phyloP scores from a whole-genome alignment of 1,140 invertebrate species.

The Drosophila obscura region DNA sequence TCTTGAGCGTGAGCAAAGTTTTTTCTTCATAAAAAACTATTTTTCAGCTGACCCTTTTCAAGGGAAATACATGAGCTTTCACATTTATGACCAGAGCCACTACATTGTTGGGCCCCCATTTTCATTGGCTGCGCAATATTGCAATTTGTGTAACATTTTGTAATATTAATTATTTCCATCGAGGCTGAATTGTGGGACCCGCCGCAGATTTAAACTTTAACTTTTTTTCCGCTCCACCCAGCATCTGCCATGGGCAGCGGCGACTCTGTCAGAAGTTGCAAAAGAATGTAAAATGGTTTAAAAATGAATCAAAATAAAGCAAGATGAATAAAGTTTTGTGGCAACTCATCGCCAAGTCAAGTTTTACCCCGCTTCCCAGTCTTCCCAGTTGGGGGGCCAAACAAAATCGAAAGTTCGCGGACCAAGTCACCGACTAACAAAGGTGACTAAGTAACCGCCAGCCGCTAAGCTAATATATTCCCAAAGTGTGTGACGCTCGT shows the following conservation, averaged over 20 bases:
- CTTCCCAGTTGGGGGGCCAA: constrained; percentile 12
- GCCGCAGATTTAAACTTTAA: background rate
- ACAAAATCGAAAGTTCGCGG: constrained; percentile 56
- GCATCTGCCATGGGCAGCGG: too few relatives aligned
- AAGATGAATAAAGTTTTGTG: constrained; percentile 43
- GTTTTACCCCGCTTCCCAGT: constrained; percentile 15
- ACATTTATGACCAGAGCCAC: too few relatives aligned
- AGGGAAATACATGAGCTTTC: too few relatives aligned
- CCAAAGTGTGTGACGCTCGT: background rate
- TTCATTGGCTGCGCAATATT: background rate
- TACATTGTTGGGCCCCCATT: too few relatives aligned
- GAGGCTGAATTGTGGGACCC: background rate
- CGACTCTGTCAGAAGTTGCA: constrained; percentile 1
- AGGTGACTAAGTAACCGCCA: constrained; percentile 28
- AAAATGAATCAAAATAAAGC: constrained; percentile 10
- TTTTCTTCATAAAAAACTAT: too few relatives aligned
- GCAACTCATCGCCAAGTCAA: constrained; percentile 39
- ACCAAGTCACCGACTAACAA: constrained; percentile 12
- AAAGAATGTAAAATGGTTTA: constrained; percentile 4
- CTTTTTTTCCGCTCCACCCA: background rate
- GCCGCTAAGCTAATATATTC: constrained; percentile 17
- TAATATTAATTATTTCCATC: constrained; percentile 23
- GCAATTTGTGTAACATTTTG: constrained; percentile 1
- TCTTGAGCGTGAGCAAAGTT: too few relatives aligned
- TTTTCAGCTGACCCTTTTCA: too few relatives aligned